These are phyloP conservation scores for Geococcyx californianus DNA, from an alignment of 2,113 vertebrate species.

Conservation along the genomic window DNA sequence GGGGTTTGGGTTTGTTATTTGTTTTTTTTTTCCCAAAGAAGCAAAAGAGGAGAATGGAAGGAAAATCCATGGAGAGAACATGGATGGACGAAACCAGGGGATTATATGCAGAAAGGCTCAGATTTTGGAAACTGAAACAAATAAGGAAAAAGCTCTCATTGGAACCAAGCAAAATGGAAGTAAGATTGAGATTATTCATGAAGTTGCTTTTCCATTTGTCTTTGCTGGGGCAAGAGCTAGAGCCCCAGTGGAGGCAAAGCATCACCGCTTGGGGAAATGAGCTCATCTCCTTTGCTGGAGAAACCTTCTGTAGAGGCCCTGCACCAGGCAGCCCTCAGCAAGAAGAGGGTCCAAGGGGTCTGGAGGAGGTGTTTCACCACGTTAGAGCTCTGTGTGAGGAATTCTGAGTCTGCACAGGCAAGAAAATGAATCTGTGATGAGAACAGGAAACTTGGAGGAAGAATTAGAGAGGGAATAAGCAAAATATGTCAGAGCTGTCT, in stretches of 20 bases:
- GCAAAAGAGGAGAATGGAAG: neutral
- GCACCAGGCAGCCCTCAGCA: neutral
- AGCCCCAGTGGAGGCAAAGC: neutral
- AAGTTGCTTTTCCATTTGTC: neutral
- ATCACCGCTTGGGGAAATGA: neutral
- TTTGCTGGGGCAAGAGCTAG: neutral
- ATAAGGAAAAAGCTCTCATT: neutral
- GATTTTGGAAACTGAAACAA: neutral
- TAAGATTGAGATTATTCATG: neutral
- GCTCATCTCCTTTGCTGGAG: neutral
- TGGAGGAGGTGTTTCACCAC: fast-evolving
- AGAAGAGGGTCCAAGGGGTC: neutral
- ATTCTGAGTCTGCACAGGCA: neutral
- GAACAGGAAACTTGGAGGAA: neutral
- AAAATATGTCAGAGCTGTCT: slow-evolving; percentile 52
- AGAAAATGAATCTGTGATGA: neutral
- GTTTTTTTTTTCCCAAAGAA: neutral
- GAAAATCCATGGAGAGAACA: neutral
- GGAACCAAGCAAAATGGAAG: neutral
- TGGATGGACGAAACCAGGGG: neutral
- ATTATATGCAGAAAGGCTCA: neutral
- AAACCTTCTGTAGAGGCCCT: neutral
- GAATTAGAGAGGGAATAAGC: slow-evolving; percentile 45
- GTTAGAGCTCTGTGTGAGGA: fast-evolving
- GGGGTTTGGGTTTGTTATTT: neutral